phyloP scores from a whole-genome alignment of 2,888 invertebrate genomes.

The Caenorhabditis becei region DNA sequence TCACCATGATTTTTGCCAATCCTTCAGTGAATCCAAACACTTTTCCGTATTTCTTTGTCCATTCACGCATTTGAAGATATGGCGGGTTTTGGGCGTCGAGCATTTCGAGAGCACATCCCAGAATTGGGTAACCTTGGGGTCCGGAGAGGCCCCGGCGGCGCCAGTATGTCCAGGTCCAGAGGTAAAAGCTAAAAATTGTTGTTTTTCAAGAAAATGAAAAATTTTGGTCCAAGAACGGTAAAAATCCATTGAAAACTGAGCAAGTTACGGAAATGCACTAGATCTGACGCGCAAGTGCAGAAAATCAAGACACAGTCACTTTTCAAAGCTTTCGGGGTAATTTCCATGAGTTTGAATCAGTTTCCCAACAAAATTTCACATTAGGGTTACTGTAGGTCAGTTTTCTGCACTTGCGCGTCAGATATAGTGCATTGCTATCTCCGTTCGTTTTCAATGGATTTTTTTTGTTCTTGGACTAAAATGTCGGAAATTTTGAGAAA shows the following conservation, averaged over 20 bases:
- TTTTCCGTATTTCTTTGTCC: slow-evolving; percentile 71
- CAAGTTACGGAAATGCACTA: too few species aligned
- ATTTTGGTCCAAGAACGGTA: too few species aligned
- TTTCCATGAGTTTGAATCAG: too few species aligned
- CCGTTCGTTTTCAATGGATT: too few species aligned
- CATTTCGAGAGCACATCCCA: slow-evolving; percentile 55
- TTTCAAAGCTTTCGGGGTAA: too few species aligned
- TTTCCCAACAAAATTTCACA: too few species aligned
- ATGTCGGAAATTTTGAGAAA: slow-evolving; percentile 13
- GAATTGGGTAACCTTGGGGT: slow-evolving; percentile 52
- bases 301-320: too few species aligned
- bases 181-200: slow-evolving; percentile 53
- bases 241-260: too few species aligned
- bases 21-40: slow-evolving; percentile 71
- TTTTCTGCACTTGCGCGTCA: neutral
- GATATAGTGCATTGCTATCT: too few species aligned
- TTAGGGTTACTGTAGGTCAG: too few species aligned
- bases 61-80: slow-evolving; percentile 65
- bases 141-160: slow-evolving; percentile 63
- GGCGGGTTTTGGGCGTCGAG: slow-evolving; percentile 25
- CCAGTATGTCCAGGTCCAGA: slow-evolving; percentile 66
- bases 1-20: slow-evolving; percentile 79
- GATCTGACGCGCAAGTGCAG: too few species aligned
- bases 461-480: too few species aligned
- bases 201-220: neutral